phyloP scores from a whole-genome alignment of 2,888 invertebrate genomes.

The Teinopalpus imperialis region DNA sequence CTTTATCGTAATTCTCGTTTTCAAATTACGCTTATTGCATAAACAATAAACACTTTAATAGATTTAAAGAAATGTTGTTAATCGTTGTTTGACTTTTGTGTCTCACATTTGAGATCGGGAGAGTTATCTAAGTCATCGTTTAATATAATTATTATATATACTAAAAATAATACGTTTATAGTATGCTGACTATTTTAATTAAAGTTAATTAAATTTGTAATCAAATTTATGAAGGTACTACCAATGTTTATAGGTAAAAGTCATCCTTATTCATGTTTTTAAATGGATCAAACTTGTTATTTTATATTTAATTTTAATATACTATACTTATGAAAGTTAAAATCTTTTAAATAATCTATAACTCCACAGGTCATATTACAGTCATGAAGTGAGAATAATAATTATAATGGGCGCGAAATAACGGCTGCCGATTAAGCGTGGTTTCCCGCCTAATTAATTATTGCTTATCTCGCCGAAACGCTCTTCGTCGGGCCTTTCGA shows the following conservation, averaged over 20 bases:
- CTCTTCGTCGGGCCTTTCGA: constrained; percentile 6
- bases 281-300: no score
- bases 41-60: background rate
- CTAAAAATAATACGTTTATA: no score
- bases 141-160: no score
- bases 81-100: no score
- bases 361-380: constrained; percentile 16
- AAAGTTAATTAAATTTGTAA: no score
- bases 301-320: no score
- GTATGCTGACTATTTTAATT: no score
- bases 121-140: no score
- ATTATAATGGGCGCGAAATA: constrained; percentile 25
- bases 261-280: no score
- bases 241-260: no score
- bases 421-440: constrained; percentile 25
- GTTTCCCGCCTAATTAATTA: constrained; percentile 27
- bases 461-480: constrained; percentile 24
- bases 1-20: constrained; percentile 31
- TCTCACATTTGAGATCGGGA: no score
- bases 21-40: background rate
- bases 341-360: constrained; percentile 1
- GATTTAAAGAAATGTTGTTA: background rate
- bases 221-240: no score
- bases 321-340: background rate
- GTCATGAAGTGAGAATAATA: constrained; percentile 25